Evolutionary conservation across 2,113 vertebrate genomes (phyloP).

Genomic region (Ceratotherium simum): DNA sequence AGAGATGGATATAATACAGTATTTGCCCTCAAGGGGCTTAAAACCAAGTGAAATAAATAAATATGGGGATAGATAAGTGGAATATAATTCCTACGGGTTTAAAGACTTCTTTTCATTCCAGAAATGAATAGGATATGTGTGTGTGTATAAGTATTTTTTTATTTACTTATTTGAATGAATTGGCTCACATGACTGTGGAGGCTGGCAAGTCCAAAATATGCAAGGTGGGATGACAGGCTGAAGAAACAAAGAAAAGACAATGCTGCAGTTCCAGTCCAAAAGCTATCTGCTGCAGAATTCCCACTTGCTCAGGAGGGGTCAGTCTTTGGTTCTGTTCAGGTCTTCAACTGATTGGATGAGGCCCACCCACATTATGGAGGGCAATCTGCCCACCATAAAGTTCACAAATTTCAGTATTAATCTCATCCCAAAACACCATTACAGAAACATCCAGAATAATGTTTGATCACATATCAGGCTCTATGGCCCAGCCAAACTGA

Average conservation of each 20-base stretch:
- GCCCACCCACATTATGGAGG: not conserved
- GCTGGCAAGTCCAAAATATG: not conserved
- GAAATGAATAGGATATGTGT: not conserved
- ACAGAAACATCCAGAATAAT: not conserved
- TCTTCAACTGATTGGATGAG: not conserved
- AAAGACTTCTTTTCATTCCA: not conserved
- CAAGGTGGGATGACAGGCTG: not conserved
- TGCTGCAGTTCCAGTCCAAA: not conserved
- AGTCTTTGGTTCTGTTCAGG: not conserved
- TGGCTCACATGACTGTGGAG: not conserved
- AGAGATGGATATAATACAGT: not conserved
- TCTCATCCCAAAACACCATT: not conserved
- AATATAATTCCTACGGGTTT: not conserved
- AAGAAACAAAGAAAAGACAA: not conserved
- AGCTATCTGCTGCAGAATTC: not conserved
- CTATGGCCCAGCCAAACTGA: not conserved
- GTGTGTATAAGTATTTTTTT: no score
- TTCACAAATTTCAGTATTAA: not conserved
- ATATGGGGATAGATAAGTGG: not conserved
- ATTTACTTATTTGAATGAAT: not conserved
- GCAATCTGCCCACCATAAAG: not conserved
- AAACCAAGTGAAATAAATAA: not conserved
- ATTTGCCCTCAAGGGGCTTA: not conserved
- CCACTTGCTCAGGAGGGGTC: not conserved
- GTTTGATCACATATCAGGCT: not conserved